These are phyloP conservation scores for Liasis olivaceus DNA, from an alignment of 2,797 vertebrate genomes.

Conservation along the genomic window DNA sequence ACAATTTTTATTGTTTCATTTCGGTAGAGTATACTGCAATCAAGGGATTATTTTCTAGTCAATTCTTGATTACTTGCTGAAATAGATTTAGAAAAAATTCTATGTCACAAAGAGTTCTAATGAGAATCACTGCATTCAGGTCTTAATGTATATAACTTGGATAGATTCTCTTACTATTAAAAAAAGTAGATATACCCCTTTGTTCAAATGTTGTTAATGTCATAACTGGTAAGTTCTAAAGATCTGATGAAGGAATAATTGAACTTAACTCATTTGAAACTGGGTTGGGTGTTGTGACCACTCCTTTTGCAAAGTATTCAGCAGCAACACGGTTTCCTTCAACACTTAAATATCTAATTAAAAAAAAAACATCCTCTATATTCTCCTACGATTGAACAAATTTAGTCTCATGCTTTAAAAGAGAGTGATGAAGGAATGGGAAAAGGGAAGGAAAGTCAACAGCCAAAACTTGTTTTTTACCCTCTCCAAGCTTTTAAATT, in stretches of 20 bases:
- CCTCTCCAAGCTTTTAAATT: background rate
- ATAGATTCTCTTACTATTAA: background rate
- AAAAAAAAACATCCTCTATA: background rate
- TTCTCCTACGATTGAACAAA: background rate
- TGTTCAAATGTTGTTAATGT: background rate
- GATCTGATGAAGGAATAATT: background rate
- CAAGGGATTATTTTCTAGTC: too few species aligned
- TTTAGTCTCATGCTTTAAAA: background rate
- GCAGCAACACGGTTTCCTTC: background rate
- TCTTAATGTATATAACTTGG: background rate
- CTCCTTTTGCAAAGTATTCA: background rate
- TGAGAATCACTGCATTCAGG: background rate
- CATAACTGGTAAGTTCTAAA: background rate
- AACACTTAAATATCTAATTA: background rate
- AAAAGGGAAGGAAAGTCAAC: background rate
- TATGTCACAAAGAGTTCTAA: background rate
- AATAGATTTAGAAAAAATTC: background rate
- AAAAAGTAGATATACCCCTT: background rate
- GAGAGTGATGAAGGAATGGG: background rate
- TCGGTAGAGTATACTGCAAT: background rate
- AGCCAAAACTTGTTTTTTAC: background rate
- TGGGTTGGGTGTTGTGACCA: background rate
- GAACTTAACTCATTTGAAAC: background rate
- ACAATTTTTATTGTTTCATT: background rate
- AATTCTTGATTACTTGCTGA: too few species aligned